A percentile compares a stretch with the other conserved stretches of the same genome.
Evolutionary conservation across 2,888 invertebrate genomes (phyloP).

Genomic region (Eulithis testata): DNA sequence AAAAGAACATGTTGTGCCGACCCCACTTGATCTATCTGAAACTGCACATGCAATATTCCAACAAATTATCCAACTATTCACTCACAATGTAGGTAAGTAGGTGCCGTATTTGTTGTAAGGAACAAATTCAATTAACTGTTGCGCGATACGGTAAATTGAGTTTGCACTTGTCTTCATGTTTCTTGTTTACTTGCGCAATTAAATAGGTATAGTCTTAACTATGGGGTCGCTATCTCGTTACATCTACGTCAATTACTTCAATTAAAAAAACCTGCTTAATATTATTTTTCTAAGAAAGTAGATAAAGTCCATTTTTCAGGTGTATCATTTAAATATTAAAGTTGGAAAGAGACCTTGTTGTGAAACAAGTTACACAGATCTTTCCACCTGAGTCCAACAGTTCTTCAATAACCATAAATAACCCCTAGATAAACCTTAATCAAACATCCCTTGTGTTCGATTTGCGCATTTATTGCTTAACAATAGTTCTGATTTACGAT

Average conservation of each 20-base stretch:
- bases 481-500: conserved; percentile 82
- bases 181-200: conserved; percentile 17
- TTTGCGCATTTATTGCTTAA: conserved; percentile 78
- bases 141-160: conserved; percentile 49
- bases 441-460: conserved; percentile 81
- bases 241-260: not conserved
- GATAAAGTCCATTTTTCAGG: not conserved
- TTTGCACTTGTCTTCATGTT: conserved; percentile 33
- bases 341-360: conserved; percentile 15
- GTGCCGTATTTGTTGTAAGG: conserved; percentile 19
- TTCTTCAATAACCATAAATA: conserved; percentile 76
- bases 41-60: not conserved
- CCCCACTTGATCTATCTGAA: not conserved
- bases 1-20: too few species aligned
- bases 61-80: conserved; percentile 5
- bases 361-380: conserved; percentile 24
- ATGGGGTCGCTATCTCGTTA: not conserved
- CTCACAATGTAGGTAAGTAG: not conserved
- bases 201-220: not conserved
- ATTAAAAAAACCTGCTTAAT: too few species aligned
- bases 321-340: conserved; percentile 7
- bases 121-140: conserved; percentile 43
- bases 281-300: too few species aligned
- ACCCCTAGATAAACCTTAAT: conserved; percentile 80
- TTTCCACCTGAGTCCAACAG: conserved; percentile 37